Conservation (phyloP, 2,113 vertebrate genomes). For the Poeciliopsis occidentalis region DNA sequence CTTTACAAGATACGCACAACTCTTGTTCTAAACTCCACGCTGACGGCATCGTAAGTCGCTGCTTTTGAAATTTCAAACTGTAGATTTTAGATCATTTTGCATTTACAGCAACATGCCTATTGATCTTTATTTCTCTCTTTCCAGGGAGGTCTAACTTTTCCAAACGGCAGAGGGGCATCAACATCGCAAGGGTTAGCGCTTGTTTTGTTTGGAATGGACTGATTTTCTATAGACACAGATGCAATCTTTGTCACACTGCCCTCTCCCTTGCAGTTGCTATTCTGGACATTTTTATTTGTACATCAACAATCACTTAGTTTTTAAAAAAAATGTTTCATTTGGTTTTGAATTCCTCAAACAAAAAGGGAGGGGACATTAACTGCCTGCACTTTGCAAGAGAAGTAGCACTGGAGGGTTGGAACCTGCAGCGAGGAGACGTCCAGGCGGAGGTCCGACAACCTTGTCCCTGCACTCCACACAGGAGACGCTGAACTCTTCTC, state of each 20-base stretch:
- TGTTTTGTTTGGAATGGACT: constrained; percentile 51
- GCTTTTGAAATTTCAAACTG: too few species aligned
- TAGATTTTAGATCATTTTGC: background rate
- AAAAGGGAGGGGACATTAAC: constrained; percentile 65
- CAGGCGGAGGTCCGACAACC: constrained; percentile 4
- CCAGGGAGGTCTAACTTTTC: constrained; percentile 80
- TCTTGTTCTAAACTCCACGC: constrained; percentile 94
- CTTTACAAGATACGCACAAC: constrained; percentile 92
- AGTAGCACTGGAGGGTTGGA: constrained; percentile 63
- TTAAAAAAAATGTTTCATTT: constrained; percentile 42
- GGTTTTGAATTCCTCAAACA: constrained; percentile 29
- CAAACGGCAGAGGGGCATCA: constrained; percentile 1
- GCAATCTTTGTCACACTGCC: constrained; percentile 53
- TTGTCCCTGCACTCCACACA: constrained; percentile 10
- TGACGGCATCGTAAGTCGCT: constrained; percentile 92
- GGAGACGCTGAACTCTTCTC: background rate
- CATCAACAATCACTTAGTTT: constrained; percentile 15
- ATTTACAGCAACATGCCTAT: background rate
- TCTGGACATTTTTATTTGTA: constrained; percentile 41
- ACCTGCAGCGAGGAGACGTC: constrained; percentile 18
- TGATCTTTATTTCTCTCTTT: constrained; percentile 10
- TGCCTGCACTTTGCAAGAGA: constrained; percentile 81
- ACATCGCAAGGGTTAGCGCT: constrained; percentile 39
- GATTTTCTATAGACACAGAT: constrained; percentile 60
- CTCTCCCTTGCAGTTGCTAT: constrained; percentile 38